phyloP scores from a whole-genome alignment of 2,888 invertebrate genomes.

The Lithosia quadra region DNA sequence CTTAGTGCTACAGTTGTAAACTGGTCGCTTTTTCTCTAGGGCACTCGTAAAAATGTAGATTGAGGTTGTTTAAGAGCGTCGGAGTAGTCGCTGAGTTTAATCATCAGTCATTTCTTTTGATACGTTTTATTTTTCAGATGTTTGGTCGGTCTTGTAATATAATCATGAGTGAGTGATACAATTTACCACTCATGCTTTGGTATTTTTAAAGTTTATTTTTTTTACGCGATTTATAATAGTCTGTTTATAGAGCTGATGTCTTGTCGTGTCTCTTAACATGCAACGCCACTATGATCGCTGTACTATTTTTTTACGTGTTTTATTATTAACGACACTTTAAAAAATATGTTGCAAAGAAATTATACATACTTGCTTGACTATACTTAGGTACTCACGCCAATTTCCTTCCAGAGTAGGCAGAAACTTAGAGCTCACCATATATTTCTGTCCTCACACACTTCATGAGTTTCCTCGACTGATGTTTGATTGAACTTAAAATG shows the following conservation, averaged over 20 bases:
- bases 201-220: not conserved
- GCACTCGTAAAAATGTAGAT: constrained; percentile 51
- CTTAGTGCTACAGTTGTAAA: constrained; percentile 55
- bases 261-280: not conserved
- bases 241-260: not conserved
- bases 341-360: too few species aligned
- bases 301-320: not conserved
- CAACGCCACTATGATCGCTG: not conserved
- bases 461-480: not conserved
- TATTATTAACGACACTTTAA: not conserved
- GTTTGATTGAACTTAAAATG: not conserved
- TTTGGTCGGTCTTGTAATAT: not conserved
- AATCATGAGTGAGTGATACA: not conserved
- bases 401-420: not conserved
- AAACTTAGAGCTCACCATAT: not conserved
- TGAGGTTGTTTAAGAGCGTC: constrained; percentile 39
- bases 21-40: constrained; percentile 42
- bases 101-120: not conserved
- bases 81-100: not conserved
- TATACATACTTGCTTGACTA: not conserved
- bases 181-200: not conserved
- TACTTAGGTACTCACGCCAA: not conserved
- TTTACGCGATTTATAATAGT: not conserved
- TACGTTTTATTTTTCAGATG: not conserved
- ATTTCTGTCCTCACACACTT: too few species aligned